These are phyloP conservation scores for Cheilosia grossa DNA, from an alignment of 2,888 invertebrate species.

Conservation along the genomic window DNA sequence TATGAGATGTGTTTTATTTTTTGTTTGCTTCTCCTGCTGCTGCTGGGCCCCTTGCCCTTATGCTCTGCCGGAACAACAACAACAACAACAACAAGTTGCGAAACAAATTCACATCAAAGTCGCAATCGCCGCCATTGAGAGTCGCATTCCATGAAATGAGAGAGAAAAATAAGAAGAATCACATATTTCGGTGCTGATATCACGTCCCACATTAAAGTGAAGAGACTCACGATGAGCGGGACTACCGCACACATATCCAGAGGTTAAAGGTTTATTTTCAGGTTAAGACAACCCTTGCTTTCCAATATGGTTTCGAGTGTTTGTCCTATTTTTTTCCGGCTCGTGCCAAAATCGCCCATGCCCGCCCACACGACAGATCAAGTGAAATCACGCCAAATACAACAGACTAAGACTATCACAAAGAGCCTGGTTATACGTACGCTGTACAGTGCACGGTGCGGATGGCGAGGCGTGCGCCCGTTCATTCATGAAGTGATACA, in stretches of 20 bases:
- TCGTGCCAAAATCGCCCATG: constrained; percentile 68
- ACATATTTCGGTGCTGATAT: constrained; percentile 41
- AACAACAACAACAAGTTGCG: constrained; percentile 60
- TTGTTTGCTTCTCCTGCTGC: constrained; percentile 15
- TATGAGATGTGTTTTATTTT: constrained; percentile 48
- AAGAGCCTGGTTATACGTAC: constrained; percentile 1
- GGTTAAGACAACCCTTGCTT: neutral
- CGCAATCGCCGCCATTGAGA: constrained; percentile 15
- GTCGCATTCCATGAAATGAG: constrained; percentile 1
- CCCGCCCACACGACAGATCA: constrained; percentile 55
- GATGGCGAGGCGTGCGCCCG: constrained; percentile 24
- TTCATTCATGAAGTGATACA: constrained; percentile 69
- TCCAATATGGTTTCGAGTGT: neutral
- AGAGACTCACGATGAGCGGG: constrained; percentile 14
- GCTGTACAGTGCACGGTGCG: neutral
- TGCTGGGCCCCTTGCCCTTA: neutral
- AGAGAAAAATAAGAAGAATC: constrained; percentile 20
- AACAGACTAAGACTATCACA: constrained; percentile 38
- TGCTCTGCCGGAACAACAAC: constrained; percentile 12
- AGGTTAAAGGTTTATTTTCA: constrained; percentile 32
- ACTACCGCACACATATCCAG: neutral
- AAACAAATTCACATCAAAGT: constrained; percentile 63
- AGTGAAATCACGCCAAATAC: constrained; percentile 65
- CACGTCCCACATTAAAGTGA: constrained; percentile 38
- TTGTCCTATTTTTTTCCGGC: constrained; percentile 28